phyloP scores from a whole-genome alignment of 2,888 invertebrate species.

The Chymomyza amoena region DNA sequence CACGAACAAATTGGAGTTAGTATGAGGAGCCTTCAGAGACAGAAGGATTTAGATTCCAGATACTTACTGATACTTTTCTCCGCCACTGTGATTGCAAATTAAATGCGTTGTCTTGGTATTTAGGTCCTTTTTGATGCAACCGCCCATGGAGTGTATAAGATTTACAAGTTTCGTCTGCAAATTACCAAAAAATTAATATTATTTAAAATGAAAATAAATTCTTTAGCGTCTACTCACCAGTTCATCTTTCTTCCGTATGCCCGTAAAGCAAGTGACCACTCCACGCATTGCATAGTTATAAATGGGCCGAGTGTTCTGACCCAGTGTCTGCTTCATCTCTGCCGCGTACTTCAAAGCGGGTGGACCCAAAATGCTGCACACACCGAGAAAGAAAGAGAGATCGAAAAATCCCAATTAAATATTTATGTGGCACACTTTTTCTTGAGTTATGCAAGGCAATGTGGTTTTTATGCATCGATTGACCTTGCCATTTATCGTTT shows the following conservation, averaged over 20 bases:
- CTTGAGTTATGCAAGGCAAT: slow-evolving; percentile 64
- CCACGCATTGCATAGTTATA: slow-evolving; percentile 94
- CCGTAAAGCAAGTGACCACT: slow-evolving; percentile 93
- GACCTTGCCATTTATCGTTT: slow-evolving; percentile 55
- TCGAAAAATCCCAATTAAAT: slow-evolving; percentile 50
- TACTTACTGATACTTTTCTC: slow-evolving; percentile 90
- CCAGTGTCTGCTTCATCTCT: slow-evolving; percentile 84
- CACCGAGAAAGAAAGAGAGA: slow-evolving; percentile 3
- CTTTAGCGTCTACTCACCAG: slow-evolving; percentile 81
- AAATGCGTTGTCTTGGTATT: slow-evolving; percentile 94
- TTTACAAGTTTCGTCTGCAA: slow-evolving; percentile 90
- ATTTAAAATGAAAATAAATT: background rate
- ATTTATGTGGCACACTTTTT: slow-evolving; percentile 70
- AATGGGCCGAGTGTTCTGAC: slow-evolving; percentile 87
- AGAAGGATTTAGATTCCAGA: no score
- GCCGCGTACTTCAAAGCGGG: slow-evolving; percentile 88
- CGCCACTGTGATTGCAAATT: slow-evolving; percentile 92
- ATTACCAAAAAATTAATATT: background rate
- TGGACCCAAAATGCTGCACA: slow-evolving; percentile 85
- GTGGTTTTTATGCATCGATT: slow-evolving; percentile 55
- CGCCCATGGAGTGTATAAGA: slow-evolving; percentile 97
- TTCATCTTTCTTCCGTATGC: slow-evolving; percentile 93
- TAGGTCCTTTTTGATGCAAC: slow-evolving; percentile 95
- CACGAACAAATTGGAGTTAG: background rate
- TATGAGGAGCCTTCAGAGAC: background rate